These are phyloP conservation scores for Neolamprologus falcicula DNA, from an alignment of 2,113 vertebrate genomes.

Conservation along the genomic window DNA sequence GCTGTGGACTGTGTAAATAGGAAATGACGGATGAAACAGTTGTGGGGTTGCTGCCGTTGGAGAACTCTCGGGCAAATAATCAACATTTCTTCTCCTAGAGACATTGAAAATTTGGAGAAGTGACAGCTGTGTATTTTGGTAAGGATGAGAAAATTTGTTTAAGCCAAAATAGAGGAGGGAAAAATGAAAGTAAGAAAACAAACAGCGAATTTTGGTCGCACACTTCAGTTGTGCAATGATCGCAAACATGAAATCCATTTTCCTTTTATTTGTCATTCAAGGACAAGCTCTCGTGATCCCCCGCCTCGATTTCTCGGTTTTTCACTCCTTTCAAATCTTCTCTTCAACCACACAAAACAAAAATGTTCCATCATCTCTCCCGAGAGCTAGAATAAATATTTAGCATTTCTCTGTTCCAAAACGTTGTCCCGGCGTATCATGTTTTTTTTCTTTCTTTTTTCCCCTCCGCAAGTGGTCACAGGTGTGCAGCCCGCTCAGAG, in stretches of 20 bases:
- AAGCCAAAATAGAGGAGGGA: slow-evolving; percentile 36
- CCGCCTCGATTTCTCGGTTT: neutral
- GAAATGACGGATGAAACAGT: slow-evolving; percentile 40
- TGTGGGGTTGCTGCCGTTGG: slow-evolving; percentile 32
- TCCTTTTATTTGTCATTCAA: slow-evolving; percentile 27
- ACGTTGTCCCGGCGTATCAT: slow-evolving; percentile 18
- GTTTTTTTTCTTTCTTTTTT: neutral
- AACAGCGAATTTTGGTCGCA: slow-evolving; percentile 33
- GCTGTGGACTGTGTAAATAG: slow-evolving; percentile 20
- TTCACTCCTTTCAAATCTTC: neutral
- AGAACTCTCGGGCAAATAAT: slow-evolving; percentile 33
- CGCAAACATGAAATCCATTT: slow-evolving; percentile 44
- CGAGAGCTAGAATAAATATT: slow-evolving; percentile 32
- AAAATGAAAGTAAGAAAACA: slow-evolving; percentile 40
- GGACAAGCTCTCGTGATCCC: slow-evolving; percentile 2
- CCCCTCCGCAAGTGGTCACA: slow-evolving; percentile 1
- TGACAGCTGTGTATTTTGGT: slow-evolving; percentile 53
- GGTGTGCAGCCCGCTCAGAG: slow-evolving; percentile 1
- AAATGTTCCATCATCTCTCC: slow-evolving; percentile 4
- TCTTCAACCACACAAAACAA: neutral
- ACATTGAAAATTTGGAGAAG: slow-evolving; percentile 46
- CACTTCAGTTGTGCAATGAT: slow-evolving; percentile 30
- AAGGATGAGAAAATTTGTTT: slow-evolving; percentile 44
- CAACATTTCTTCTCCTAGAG: slow-evolving; percentile 42
- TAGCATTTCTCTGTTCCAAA: neutral